These are phyloP conservation scores for Beaufortia kweichowensis DNA, from an alignment of 2,113 vertebrate genomes.

Conservation along the genomic window DNA sequence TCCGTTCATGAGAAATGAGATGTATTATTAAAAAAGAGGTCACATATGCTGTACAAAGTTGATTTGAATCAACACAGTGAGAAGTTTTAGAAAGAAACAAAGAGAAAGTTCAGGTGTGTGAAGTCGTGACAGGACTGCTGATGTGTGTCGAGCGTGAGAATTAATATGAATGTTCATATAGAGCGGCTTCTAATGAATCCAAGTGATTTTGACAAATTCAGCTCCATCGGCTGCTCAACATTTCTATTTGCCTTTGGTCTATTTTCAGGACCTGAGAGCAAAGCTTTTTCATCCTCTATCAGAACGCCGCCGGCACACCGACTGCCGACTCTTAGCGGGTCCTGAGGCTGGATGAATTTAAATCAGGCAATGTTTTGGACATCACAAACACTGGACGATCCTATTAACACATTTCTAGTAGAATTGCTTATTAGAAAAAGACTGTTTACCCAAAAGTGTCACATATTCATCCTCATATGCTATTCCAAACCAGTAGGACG, in stretches of 20 bases:
- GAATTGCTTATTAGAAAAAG: too few relatives aligned
- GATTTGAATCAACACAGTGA: conserved; percentile 12
- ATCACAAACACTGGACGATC: too few relatives aligned
- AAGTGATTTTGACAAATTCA: background rate
- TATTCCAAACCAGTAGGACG: too few relatives aligned
- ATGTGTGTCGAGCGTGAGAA: conserved; percentile 40
- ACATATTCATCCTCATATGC: too few relatives aligned
- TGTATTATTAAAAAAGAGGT: conserved; percentile 5
- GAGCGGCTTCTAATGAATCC: conserved; percentile 20
- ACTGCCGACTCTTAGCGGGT: background rate
- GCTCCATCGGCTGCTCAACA: background rate
- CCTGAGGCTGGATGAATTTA: background rate
- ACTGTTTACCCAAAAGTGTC: too few relatives aligned
- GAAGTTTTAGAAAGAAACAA: conserved; percentile 8
- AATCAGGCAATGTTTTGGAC: background rate
- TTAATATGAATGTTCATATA: conserved; percentile 47
- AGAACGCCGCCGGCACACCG: background rate
- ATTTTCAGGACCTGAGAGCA: conserved; percentile 12
- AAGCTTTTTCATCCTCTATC: background rate
- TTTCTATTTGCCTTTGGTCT: background rate
- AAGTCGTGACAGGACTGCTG: conserved; percentile 37
- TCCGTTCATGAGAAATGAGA: conserved; percentile 12
- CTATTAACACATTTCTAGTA: background rate
- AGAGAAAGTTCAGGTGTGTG: background rate
- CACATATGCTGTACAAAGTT: conserved; percentile 20